phyloP scores from a whole-genome alignment of 1,140 invertebrate genomes.

The Aphaenogaster ashmeadi region DNA sequence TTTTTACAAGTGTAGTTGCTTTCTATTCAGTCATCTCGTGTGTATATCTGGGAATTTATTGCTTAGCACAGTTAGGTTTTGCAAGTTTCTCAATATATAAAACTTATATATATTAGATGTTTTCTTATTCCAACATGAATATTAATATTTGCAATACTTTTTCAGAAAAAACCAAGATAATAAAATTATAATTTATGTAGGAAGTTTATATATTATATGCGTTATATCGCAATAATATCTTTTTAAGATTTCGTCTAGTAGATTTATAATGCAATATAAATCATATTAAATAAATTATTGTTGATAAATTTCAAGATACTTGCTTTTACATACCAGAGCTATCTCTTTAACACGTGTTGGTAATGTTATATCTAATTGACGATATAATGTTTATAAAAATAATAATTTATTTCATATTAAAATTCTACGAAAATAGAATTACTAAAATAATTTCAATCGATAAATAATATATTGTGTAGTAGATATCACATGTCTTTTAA shows the following conservation, averaged over 20 bases:
- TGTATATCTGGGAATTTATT: background rate
- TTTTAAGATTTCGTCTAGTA: background rate
- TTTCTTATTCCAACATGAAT: background rate
- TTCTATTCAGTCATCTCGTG: background rate
- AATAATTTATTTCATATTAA: background rate
- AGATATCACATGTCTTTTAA: background rate
- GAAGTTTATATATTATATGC: background rate
- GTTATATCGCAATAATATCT: background rate
- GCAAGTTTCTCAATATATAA: background rate
- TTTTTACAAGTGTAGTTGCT: conserved; percentile 27
- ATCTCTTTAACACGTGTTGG: background rate
- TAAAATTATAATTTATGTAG: background rate
- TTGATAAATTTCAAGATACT: background rate
- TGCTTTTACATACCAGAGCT: background rate
- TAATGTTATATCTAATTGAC: background rate
- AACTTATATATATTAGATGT: background rate
- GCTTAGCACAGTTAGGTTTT: background rate
- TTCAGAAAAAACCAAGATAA: background rate
- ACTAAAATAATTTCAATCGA: conserved; percentile 31
- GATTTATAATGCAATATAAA: conserved; percentile 39
- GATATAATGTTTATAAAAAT: background rate
- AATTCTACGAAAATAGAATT: background rate
- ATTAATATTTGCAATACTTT: background rate
- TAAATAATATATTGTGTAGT: background rate
- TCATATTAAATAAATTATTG: conserved; percentile 29